These are phyloP conservation scores for Ectemnius cavifrons DNA, from an alignment of 2,888 invertebrate species.

Conservation along the genomic window DNA sequence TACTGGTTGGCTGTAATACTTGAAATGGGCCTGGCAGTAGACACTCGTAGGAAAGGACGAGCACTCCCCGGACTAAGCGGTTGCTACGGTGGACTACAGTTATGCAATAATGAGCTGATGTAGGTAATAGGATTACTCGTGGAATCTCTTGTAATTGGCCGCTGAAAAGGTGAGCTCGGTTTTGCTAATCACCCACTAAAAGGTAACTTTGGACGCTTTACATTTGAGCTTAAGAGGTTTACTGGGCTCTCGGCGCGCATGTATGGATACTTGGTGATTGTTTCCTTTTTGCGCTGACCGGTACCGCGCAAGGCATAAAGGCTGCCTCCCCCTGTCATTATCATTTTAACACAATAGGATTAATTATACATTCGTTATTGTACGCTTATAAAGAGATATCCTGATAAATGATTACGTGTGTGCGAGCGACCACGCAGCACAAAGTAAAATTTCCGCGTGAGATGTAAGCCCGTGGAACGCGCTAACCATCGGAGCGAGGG, in stretches of 20 bases:
- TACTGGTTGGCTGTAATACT: too few species aligned
- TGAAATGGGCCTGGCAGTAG: conserved; percentile 40
- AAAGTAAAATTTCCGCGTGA: conserved; percentile 7
- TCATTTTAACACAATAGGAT: conserved; percentile 54
- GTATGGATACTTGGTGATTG: conserved; percentile 56
- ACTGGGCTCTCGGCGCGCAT: conserved; percentile 60
- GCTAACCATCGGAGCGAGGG: neutral
- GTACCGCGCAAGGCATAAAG: conserved; percentile 24
- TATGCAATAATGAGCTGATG: conserved; percentile 78
- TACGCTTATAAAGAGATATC: conserved; percentile 7
- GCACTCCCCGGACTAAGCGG: conserved; percentile 54
- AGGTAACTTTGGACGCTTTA: conserved; percentile 70
- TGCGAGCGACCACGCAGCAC: neutral
- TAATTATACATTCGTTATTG: conserved; percentile 45
- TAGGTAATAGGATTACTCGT: conserved; percentile 76
- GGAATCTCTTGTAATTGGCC: conserved; percentile 77
- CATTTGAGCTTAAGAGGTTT: conserved; percentile 73
- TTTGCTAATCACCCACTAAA: conserved; percentile 69
- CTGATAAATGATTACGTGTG: neutral
- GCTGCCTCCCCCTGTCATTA: conserved; percentile 35
- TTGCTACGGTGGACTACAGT: conserved; percentile 63
- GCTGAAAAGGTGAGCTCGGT: conserved; percentile 76
- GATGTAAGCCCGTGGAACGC: neutral
- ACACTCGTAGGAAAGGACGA: conserved; percentile 43
- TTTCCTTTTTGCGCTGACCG: conserved; percentile 50